A percentile compares a stretch with the other conserved stretches of the same genome.
Conservation (phyloP, 2,113 vertebrate genomes). For the Electrona antarctica region DNA sequence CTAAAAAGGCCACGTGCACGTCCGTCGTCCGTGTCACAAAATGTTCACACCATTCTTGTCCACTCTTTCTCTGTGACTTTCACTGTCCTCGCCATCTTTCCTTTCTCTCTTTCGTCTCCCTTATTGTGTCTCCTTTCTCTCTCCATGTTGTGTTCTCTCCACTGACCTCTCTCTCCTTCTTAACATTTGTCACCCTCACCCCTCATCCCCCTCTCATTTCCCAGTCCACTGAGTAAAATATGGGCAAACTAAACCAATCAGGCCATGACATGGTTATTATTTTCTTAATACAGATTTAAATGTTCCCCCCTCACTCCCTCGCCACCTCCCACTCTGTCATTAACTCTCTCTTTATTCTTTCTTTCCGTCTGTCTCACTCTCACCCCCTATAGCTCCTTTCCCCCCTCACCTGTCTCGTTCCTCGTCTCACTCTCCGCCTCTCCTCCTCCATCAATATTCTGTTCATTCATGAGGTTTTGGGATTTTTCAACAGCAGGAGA, state of each 20-base stretch:
- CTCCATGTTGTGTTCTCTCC: neutral
- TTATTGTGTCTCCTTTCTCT: neutral
- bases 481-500: slow-evolving; percentile 43
- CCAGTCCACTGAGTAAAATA: slow-evolving; percentile 75
- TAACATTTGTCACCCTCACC: slow-evolving; percentile 32
- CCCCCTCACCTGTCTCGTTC: slow-evolving; percentile 30
- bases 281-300: slow-evolving; percentile 59
- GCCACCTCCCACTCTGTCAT: neutral
- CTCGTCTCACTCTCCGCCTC: slow-evolving; percentile 11
- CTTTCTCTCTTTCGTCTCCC: neutral
- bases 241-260: slow-evolving; percentile 68
- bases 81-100: neutral
- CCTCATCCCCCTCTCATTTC: slow-evolving; percentile 66
- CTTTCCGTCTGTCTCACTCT: slow-evolving; percentile 37
- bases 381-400: neutral
- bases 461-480: slow-evolving; percentile 38
- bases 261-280: slow-evolving; percentile 74
- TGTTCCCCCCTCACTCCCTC: neutral
- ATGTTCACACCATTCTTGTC: neutral
- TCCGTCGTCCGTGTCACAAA: no score
- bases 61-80: neutral
- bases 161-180: slow-evolving; percentile 5
- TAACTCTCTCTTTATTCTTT: slow-evolving; percentile 18
- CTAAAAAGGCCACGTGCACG: no score
- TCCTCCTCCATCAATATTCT: slow-evolving; percentile 33